Base-by-base conservation (phyloP, 2,888 invertebrate genomes). In the Hanleya hanleyi region DNA sequence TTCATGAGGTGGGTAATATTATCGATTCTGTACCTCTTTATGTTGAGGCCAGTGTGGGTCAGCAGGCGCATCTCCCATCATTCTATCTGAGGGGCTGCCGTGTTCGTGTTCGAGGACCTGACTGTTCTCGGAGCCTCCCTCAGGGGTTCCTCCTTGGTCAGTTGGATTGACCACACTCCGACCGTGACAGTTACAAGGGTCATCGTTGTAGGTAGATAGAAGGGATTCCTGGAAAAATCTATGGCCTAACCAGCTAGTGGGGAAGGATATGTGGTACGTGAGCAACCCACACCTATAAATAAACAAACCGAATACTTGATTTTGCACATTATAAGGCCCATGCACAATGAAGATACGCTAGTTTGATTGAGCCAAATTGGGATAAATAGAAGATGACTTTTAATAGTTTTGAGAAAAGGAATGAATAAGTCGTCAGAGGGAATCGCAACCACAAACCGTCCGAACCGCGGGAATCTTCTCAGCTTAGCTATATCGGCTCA, bases 221-320 rank as follows among this genome's bases (percentile, higher is more conserved):
- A 85, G 50, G n/a, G 79, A 82, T 0, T 66, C 33, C 37, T 76
- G 75, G 49, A 81, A 80, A 70, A 79, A 66, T 38, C 41, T 49
- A 33, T 74, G 68, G 26, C 68, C 72, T 15, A 84, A 70, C 38
- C 79, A 71, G 67, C 82, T 84, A 51, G 75, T 71, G 4, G 88
- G 88, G 50, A 79, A 83, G 1, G 82, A 84, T 47, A 88, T 81
- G 75, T 82, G 84, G 51, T 81, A 79, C 0, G 84, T 81, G 9
- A 85, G 73, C 15, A 78, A 70, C 9, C 87, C 87, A 76, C 88
- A 88, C 69, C 88, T 88, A 76, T 7, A 77, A 77, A 70, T 35
- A n/a, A 22, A 18, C 18, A 61, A 15, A 50, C 6, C 41, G 15
- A 2, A 15, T 0, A 5, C 36, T 65, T 36, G 36, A 26, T 32